Conservation (phyloP, 2,797 vertebrate species). For the Gadopsis marmoratus region DNA sequence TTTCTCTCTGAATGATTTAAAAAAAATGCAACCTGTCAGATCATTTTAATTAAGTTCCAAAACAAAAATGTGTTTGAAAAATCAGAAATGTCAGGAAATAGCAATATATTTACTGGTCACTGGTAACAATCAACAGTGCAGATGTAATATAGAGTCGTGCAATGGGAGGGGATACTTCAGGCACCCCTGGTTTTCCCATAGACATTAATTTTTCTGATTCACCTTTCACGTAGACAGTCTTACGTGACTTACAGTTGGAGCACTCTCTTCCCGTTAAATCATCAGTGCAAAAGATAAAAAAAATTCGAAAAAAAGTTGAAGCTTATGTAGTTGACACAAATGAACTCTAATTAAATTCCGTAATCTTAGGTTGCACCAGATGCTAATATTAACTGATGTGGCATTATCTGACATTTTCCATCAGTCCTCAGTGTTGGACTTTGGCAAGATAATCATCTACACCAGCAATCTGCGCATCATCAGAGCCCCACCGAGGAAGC, state of each 20-base stretch:
- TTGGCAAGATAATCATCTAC: conserved; percentile 98
- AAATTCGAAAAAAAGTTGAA: neutral
- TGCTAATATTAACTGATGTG: neutral
- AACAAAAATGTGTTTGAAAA: neutral
- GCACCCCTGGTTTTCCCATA: neutral
- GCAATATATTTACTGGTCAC: neutral
- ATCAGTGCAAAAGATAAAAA: neutral
- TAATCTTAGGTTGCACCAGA: neutral
- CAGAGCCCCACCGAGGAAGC: conserved; percentile 87
- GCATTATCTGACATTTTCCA: conserved; percentile 4
- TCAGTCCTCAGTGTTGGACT: conserved; percentile 90
- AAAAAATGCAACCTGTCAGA: neutral
- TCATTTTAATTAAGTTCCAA: neutral
- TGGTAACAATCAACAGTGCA: conserved; percentile 6
- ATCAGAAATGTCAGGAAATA: conserved; percentile 4
- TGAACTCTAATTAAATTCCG: neutral
- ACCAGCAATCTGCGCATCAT: conserved; percentile 97
- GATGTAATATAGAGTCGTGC: neutral
- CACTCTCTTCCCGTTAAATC: neutral
- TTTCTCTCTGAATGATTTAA: conserved; percentile 3
- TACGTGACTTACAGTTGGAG: neutral
- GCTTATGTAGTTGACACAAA: neutral
- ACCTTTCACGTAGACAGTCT: too few relatives aligned
- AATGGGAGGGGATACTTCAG: neutral
- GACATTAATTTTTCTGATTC: too few relatives aligned